Conservation (phyloP, 2,797 vertebrate species). For the Neostethus bicornis region DNA sequence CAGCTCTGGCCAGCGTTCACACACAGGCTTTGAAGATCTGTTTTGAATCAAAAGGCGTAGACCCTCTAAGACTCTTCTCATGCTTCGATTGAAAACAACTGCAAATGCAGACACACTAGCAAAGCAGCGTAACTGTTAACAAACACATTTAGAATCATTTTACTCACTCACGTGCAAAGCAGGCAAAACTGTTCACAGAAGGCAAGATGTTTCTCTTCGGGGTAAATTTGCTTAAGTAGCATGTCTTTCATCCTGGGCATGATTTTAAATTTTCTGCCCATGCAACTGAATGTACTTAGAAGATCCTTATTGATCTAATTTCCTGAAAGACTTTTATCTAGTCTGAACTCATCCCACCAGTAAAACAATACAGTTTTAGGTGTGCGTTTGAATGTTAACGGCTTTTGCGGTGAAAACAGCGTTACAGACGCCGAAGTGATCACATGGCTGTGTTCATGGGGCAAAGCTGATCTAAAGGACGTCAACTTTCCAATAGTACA, state of each 20-base stretch:
- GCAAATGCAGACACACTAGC: constrained; percentile 18
- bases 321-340: constrained; percentile 26
- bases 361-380: constrained; percentile 41
- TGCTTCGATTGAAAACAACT: constrained; percentile 56
- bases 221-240: neutral
- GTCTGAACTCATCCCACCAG: constrained; percentile 25
- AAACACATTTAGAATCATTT: constrained; percentile 19
- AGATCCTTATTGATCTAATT: constrained; percentile 23
- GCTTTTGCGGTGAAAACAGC: constrained; percentile 62
- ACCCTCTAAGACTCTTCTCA: constrained; percentile 47
- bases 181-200: neutral
- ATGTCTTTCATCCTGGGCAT: constrained; percentile 6
- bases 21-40: constrained; percentile 57
- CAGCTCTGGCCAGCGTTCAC: constrained; percentile 35
- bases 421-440: constrained; percentile 47
- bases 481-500: constrained; percentile 62
- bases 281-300: constrained; percentile 8
- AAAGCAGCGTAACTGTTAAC: constrained; percentile 8
- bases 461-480: constrained; percentile 62
- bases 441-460: constrained; percentile 37
- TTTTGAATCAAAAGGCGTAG: constrained; percentile 59
- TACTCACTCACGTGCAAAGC: constrained; percentile 3
- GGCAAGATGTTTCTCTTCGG: neutral
- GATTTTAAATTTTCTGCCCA: constrained; percentile 21
- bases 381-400: constrained; percentile 55